Base-by-base conservation (phyloP, 2,888 invertebrate species). In the Leptopilina syphax region DNA sequence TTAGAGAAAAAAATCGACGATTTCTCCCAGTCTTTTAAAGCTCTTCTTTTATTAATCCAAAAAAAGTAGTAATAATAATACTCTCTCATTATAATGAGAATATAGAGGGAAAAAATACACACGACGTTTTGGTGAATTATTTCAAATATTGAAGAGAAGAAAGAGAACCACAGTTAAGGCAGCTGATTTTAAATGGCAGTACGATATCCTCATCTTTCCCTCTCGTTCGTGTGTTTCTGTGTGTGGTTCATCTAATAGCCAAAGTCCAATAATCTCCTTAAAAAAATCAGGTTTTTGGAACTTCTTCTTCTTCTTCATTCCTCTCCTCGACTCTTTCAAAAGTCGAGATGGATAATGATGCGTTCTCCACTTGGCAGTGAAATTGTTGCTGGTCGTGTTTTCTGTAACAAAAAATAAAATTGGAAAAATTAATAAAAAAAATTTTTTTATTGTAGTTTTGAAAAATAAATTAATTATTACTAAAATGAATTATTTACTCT, bases 131-230 rank as follows among this genome's bases (percentile, higher is more conserved):
- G 50, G 50, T 50, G 50, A 50, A 44, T 44, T 50, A 50, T 50
- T 9, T 47, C 1, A 47, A 9, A 47, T 50, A 50, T 77, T 80
- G 82, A 80, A 79, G 82, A 83, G 76, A 79, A 83, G 79, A 50
- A 44, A 82, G 81, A 65, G 50, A 65, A 77, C 77, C 47, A 80
- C 86, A 83, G 85, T 83, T 84, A 83, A 34, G 85, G 81, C 81
- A 83, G 83, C 82, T 80, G 83, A 82, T 81, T 82, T 82, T 57
- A 57, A 68, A 73, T 73, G 73, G 41, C 73, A 73, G 73, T 73
- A 34, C 27, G 41, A 73, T 34, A 81, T 84, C 82, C 76, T 77
- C 76, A 65, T 83, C 78, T 34, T 4, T 34, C 34, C 2, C 34
- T 34, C 34, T 79, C 80, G 44, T 44, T 34, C 34, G 5, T 44